Percentiles rank a stretch among this genome's conserved stretches.
Evolutionary conservation across 2,113 vertebrate genomes (phyloP).

Genomic region (Pan paniscus): DNA sequence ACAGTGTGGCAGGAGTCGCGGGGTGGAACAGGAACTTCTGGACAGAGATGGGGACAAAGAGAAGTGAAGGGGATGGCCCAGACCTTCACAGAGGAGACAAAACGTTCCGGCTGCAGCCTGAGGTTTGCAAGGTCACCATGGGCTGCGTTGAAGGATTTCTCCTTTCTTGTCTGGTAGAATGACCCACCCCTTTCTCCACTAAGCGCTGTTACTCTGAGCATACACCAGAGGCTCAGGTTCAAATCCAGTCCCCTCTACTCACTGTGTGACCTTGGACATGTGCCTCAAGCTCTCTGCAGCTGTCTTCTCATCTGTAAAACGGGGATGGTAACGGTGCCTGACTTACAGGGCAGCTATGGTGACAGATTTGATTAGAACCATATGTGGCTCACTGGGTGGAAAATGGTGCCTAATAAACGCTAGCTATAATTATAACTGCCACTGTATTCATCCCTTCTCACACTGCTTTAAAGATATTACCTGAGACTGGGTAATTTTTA

Average conservation of each 20-base stretch:
- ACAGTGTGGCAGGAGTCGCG: background rate
- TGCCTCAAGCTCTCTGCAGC: background rate
- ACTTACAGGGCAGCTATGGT: background rate
- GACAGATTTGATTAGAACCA: background rate
- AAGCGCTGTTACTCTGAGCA: accelerated
- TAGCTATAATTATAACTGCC: background rate
- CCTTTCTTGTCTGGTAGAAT: background rate
- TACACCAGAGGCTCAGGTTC: background rate
- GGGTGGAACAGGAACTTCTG: background rate
- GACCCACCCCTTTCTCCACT: too few relatives aligned
- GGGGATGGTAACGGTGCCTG: accelerated
- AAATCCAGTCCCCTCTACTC: background rate
- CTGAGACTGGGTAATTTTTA: too few relatives aligned
- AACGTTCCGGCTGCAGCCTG: accelerated
- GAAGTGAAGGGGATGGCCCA: background rate
- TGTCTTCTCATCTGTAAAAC: background rate
- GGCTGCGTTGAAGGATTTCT: too few relatives aligned
- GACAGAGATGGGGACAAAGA: background rate
- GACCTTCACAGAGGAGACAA: background rate
- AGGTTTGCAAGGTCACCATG: background rate
- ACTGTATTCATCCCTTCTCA: too few relatives aligned
- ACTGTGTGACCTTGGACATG: too few relatives aligned
- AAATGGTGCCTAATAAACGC: background rate
- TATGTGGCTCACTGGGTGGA: background rate
- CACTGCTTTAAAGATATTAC: too few relatives aligned